Evolutionary conservation across 1,140 invertebrate species (phyloP).

Genomic region (Bombus haemorrhoidalis): DNA sequence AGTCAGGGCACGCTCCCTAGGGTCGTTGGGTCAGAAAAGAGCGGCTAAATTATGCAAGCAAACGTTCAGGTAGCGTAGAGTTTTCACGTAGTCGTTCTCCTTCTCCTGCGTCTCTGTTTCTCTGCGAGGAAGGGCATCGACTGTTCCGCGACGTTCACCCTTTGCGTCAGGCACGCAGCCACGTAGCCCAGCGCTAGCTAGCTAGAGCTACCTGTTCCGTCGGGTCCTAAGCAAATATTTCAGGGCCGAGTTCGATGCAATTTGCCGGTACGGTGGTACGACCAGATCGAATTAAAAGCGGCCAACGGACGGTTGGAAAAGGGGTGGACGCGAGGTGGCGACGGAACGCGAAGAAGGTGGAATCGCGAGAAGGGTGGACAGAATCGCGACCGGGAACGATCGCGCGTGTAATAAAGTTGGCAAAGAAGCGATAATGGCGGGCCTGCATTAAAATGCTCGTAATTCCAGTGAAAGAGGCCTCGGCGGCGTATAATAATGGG

Average conservation of each 20-base stretch:
- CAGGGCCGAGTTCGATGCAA: conserved; percentile 68
- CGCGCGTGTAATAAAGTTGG: conserved; percentile 43
- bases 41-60: conserved; percentile 63
- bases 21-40: conserved; percentile 20
- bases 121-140: neutral
- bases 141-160: neutral
- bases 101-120: neutral
- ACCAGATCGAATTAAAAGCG: conserved; percentile 70
- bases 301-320: too few relatives aligned
- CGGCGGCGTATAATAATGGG: conserved; percentile 27
- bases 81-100: conserved; percentile 48
- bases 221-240: conserved; percentile 74
- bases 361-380: neutral
- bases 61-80: conserved; percentile 67
- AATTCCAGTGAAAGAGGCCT: conserved; percentile 30
- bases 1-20: conserved; percentile 16
- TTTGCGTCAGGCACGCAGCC: conserved; percentile 10
- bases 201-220: conserved; percentile 36
- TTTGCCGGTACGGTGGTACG: conserved; percentile 67
- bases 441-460: conserved; percentile 39
- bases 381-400: neutral
- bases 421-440: conserved; percentile 42
- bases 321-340: too few relatives aligned
- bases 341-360: neutral
- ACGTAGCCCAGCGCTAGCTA: accelerated